These are phyloP conservation scores for Clarias macrocephalus DNA, from an alignment of 2,113 vertebrate species.

Conservation along the genomic window DNA sequence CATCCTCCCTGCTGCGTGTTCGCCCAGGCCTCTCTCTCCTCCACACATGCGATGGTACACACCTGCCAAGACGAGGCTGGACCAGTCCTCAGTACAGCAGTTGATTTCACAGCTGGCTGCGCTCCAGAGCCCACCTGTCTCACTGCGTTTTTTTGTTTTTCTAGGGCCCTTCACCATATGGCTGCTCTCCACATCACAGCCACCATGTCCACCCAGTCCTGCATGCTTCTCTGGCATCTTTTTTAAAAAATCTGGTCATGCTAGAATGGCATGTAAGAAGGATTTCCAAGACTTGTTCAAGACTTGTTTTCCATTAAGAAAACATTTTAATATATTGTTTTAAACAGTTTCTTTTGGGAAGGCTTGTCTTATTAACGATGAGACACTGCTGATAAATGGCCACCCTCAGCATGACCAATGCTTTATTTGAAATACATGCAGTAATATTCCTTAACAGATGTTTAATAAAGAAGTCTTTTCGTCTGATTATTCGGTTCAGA, in stretches of 20 bases:
- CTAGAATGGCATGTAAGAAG: background rate
- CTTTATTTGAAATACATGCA: constrained; percentile 72
- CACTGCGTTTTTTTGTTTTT: constrained; percentile 60
- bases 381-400: constrained; percentile 19
- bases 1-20: constrained; percentile 34
- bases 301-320: constrained; percentile 1
- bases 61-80: constrained; percentile 57
- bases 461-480: constrained; percentile 81
- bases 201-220: constrained; percentile 39
- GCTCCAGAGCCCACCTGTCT: constrained; percentile 59
- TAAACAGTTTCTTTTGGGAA: no score
- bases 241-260: background rate
- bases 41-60: constrained; percentile 61
- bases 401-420: constrained; percentile 76
- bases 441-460: constrained; percentile 80
- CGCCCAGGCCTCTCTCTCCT: background rate
- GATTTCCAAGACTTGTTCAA: background rate
- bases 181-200: constrained; percentile 49
- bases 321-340: background rate
- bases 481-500: constrained; percentile 76
- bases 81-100: constrained; percentile 60
- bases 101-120: constrained; percentile 67
- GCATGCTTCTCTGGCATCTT: background rate
- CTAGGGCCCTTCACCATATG: constrained; percentile 71
- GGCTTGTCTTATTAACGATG: background rate